Evolutionary conservation across 1,140 invertebrate species (phyloP).

Genomic region (Cotesia vestalis): DNA sequence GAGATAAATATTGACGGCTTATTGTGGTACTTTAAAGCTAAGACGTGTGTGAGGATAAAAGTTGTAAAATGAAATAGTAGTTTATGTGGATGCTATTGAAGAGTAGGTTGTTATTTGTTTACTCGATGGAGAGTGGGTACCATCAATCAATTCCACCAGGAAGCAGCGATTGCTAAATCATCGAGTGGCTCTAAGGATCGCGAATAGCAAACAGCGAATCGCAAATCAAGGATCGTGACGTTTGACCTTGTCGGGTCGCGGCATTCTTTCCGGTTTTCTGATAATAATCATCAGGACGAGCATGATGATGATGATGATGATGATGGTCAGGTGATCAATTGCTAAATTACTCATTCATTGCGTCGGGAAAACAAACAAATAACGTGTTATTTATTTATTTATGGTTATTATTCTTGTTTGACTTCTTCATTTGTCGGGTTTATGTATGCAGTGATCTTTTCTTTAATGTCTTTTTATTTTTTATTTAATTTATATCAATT

Average conservation of each 20-base stretch:
- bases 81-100: conserved; percentile 12
- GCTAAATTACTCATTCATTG: conserved; percentile 4
- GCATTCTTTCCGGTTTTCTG: conserved; percentile 38
- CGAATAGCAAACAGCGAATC: too few species aligned
- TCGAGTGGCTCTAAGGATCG: conserved; percentile 41
- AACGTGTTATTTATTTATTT: conserved; percentile 2
- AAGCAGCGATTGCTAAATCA: conserved; percentile 53
- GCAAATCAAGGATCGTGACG: conserved; percentile 32
- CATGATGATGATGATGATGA: neutral
- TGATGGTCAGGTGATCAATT: neutral
- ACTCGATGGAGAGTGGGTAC: conserved; percentile 25
- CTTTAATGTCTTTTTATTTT: too few species aligned
- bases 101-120: neutral
- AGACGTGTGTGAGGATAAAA: too few species aligned
- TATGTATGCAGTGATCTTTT: neutral
- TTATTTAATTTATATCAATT: too few species aligned
- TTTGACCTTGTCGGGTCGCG: conserved; percentile 50
- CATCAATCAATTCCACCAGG: conserved; percentile 56
- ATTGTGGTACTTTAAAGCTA: too few species aligned
- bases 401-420: too few species aligned
- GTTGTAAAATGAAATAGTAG: too few species aligned
- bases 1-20: too few species aligned
- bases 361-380: neutral
- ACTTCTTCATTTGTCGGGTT: neutral
- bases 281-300: too few species aligned